Evolutionary conservation across 1,140 invertebrate genomes (phyloP).

Genomic region (Cotesia typhae): DNA sequence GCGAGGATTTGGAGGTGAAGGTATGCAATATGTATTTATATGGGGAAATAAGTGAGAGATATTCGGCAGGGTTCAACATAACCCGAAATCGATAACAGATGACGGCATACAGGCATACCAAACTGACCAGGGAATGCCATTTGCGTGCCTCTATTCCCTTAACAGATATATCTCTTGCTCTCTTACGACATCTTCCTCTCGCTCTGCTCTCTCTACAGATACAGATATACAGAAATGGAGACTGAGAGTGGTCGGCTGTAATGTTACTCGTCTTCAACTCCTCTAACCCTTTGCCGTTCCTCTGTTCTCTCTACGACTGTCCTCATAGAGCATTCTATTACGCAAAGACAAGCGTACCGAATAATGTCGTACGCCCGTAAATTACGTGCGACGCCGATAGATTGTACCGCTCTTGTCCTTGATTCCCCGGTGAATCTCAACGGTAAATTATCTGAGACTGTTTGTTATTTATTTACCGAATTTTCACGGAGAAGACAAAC

Average conservation of each 20-base stretch:
- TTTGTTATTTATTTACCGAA: neutral
- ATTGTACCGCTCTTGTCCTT: constrained; percentile 39
- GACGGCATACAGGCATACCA: constrained; percentile 60
- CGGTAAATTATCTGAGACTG: constrained; percentile 20
- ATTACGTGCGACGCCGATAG: constrained; percentile 57
- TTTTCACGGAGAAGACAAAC: neutral
- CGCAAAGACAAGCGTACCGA: constrained; percentile 54
- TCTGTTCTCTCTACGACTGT: too few species aligned
- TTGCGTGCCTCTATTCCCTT: constrained; percentile 47
- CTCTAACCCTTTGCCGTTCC: constrained; percentile 9
- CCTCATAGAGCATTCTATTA: constrained; percentile 48
- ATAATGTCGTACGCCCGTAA: constrained; percentile 60
- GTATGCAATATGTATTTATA: neutral
- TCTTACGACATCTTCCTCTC: constrained; percentile 8
- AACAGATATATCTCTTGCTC: constrained; percentile 16
- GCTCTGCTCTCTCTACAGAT: neutral
- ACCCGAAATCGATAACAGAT: constrained; percentile 61
- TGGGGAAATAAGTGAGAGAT: neutral
- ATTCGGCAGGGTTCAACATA: constrained; percentile 39
- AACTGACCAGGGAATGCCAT: constrained; percentile 63
- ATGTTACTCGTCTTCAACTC: constrained; percentile 6
- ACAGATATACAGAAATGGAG: neutral
- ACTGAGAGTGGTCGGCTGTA: neutral
- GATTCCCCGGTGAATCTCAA: constrained; percentile 31
- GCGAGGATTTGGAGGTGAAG: too few species aligned